phyloP scores from a whole-genome alignment of 2,888 invertebrate species.

The Furcula furcula region DNA sequence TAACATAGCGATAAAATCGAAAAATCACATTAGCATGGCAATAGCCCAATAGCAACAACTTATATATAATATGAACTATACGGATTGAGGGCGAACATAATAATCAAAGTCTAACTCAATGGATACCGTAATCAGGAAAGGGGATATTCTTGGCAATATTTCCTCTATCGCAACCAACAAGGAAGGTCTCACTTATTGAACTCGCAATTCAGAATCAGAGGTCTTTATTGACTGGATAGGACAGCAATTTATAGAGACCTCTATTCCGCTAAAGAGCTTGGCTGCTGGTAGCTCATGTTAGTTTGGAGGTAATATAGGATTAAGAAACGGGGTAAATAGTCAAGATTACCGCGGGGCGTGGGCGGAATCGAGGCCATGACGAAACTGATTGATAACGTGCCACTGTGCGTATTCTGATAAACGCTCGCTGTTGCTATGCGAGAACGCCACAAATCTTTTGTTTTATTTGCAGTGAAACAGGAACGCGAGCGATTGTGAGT shows the following conservation, averaged over 20 bases:
- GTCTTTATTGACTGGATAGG: constrained; percentile 22
- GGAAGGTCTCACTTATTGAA: constrained; percentile 15
- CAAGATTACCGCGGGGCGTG: constrained; percentile 65
- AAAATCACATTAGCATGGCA: constrained; percentile 26
- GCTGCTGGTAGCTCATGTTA: constrained; percentile 28
- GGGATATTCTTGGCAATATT: constrained; percentile 47
- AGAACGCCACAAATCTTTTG: constrained; percentile 17
- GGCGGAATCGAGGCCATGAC: constrained; percentile 71
- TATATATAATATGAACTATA: constrained; percentile 30
- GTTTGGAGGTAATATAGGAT: constrained; percentile 49
- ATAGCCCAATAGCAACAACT: constrained; percentile 21
- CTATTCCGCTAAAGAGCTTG: constrained; percentile 11
- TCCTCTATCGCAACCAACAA: constrained; percentile 28
- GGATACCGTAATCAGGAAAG: constrained; percentile 38
- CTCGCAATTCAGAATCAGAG: constrained; percentile 13
- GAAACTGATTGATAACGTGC: constrained; percentile 75
- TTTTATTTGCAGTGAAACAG: constrained; percentile 24
- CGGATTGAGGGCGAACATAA: constrained; percentile 38
- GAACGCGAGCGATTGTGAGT: constrained; percentile 14
- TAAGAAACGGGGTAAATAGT: constrained; percentile 74
- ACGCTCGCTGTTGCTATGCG: constrained; percentile 54
- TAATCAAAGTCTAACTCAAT: constrained; percentile 43
- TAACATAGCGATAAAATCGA: constrained; percentile 31
- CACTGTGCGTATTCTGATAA: constrained; percentile 54
- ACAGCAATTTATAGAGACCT: constrained; percentile 29